Conservation (phyloP, 2,888 invertebrate genomes). For the Watsonalla cultraria region DNA sequence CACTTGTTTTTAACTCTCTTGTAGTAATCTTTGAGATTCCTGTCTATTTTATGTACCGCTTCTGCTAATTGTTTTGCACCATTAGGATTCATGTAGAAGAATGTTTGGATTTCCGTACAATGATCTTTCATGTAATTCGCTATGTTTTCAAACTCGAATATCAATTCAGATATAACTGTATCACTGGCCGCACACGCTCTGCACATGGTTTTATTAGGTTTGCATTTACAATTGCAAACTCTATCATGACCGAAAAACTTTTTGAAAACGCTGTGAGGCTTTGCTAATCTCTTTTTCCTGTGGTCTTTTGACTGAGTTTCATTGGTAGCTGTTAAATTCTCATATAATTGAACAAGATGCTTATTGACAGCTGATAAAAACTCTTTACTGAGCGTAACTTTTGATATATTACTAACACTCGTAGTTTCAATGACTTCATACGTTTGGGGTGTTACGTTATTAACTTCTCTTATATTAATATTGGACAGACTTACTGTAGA, state of each 20-base stretch:
- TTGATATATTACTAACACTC: conserved; percentile 19
- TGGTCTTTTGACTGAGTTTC: conserved; percentile 8
- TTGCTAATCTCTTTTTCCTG: conserved; percentile 7
- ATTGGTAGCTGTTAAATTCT: conserved; percentile 20
- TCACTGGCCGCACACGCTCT: conserved; percentile 56
- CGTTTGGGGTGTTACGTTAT: conserved; percentile 4
- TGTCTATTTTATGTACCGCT: conserved; percentile 48
- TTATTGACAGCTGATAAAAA: conserved; percentile 45
- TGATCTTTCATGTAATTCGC: conserved; percentile 55
- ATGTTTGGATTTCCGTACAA: conserved; percentile 64
- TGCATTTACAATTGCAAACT: conserved; percentile 53
- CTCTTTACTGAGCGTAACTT: conserved; percentile 41
- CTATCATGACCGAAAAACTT: conserved; percentile 48
- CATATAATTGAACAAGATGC: conserved; percentile 37
- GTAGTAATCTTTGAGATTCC: conserved; percentile 47
- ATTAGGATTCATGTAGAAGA: conserved; percentile 56
- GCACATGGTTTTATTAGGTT: conserved; percentile 51
- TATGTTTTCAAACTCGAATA: conserved; percentile 57
- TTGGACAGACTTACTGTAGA: conserved; percentile 15
- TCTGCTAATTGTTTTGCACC: conserved; percentile 56
- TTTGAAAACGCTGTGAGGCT: conserved; percentile 35
- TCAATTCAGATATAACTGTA: conserved; percentile 53
- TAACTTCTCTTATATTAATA: conserved; percentile 7
- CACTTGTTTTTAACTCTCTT: conserved; percentile 60
- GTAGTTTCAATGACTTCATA: conserved; percentile 19